Conservation (phyloP, 1,140 invertebrate genomes). For the Trichonephila clavipes region DNA sequence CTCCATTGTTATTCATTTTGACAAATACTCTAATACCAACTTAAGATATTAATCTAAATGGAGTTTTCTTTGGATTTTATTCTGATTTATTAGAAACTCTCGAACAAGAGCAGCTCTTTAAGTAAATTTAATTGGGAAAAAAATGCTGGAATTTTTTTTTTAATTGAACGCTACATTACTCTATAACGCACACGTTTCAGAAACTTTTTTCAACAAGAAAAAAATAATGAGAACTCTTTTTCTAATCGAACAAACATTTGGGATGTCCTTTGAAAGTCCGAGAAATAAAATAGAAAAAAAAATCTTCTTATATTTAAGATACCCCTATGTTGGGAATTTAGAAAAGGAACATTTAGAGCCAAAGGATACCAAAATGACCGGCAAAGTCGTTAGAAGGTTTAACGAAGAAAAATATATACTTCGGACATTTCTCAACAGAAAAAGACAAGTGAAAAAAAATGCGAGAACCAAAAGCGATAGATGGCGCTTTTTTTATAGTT, state of each 20-base stretch:
- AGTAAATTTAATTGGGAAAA: too few relatives aligned
- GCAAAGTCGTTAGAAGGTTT: background rate
- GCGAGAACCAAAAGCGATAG: background rate
- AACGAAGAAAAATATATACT: conserved; percentile 18
- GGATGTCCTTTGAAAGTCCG: background rate
- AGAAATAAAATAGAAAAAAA: background rate
- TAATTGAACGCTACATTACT: too few relatives aligned
- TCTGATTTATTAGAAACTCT: too few relatives aligned
- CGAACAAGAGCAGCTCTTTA: too few relatives aligned
- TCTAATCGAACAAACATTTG: background rate
- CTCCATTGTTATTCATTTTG: too few relatives aligned
- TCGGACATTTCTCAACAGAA: background rate
- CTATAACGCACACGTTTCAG: background rate
- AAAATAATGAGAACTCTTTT: background rate
- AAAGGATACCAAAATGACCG: background rate
- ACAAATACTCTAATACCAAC: too few relatives aligned
- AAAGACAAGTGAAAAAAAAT: background rate
- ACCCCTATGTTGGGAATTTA: background rate
- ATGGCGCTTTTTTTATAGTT: background rate
- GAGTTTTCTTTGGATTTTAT: too few relatives aligned
- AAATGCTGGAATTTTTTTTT: too few relatives aligned
- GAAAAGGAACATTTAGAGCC: background rate
- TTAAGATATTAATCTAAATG: too few relatives aligned
- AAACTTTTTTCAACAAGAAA: background rate
- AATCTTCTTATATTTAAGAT: background rate